phyloP scores from a whole-genome alignment of 1,140 invertebrate genomes.

The Pseudomyrmex pallidus region DNA sequence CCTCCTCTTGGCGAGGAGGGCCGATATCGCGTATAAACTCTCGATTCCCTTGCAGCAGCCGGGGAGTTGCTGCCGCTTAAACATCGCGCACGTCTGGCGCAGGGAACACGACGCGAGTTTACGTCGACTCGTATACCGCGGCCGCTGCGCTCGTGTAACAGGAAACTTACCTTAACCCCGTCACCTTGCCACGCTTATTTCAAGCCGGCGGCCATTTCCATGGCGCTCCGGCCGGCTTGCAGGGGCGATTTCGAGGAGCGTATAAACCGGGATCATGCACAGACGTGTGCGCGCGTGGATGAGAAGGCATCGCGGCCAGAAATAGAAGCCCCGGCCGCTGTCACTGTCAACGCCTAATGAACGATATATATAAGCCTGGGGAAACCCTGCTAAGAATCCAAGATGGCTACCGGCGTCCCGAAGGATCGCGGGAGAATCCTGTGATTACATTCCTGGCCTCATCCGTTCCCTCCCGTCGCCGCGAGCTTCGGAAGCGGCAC shows the following conservation, averaged over 20 bases:
- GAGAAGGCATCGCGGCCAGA: constrained; percentile 51
- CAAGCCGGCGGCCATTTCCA: constrained; percentile 66
- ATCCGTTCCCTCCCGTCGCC: constrained; percentile 69
- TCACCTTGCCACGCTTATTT: constrained; percentile 73
- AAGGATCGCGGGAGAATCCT: constrained; percentile 78
- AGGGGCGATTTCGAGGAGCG: constrained; percentile 64
- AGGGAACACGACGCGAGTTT: constrained; percentile 66
- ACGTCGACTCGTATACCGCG: constrained; percentile 65
- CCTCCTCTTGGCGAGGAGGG: background rate
- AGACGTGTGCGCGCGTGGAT: background rate
- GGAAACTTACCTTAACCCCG: constrained; percentile 72
- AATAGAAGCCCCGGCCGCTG: constrained; percentile 69
- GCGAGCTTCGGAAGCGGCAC: constrained; percentile 73
- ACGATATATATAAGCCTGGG: constrained; percentile 77
- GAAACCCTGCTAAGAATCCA: constrained; percentile 78
- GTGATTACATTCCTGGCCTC: constrained; percentile 79
- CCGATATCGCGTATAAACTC: constrained; percentile 7
- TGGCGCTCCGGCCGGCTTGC: constrained; percentile 36
- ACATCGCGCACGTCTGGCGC: constrained; percentile 60
- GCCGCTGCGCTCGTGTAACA: constrained; percentile 59
- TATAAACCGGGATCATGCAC: constrained; percentile 26
- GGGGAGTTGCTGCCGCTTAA: constrained; percentile 36
- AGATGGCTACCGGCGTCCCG: constrained; percentile 78
- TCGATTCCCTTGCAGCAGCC: background rate
- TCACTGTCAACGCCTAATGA: constrained; percentile 81